These are phyloP conservation scores for Vanessa atalanta DNA, from an alignment of 1,140 invertebrate genomes.

Conservation along the genomic window DNA sequence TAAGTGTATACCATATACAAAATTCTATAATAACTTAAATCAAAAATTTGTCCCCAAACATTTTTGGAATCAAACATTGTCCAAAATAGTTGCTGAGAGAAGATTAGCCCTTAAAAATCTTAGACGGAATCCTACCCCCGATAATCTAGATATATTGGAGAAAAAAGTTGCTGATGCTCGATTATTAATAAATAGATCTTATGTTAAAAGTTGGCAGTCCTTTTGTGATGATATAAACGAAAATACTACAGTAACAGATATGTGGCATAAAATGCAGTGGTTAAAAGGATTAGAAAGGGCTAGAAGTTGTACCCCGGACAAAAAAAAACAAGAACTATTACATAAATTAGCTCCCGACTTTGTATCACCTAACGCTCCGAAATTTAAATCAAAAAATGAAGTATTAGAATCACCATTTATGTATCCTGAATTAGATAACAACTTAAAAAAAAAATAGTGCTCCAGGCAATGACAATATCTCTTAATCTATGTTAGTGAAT, in stretches of 20 bases:
- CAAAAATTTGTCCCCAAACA: constrained; percentile 23
- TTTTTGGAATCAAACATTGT: constrained; percentile 28
- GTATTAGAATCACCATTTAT: constrained; percentile 33
- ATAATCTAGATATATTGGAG: constrained; percentile 15
- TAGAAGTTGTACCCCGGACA: constrained; percentile 9
- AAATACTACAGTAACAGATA: constrained; percentile 7
- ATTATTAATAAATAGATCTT: constrained; percentile 14
- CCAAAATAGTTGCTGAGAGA: constrained; percentile 22
- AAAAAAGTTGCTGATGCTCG: constrained; percentile 16
- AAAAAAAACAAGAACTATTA: constrained; percentile 18
- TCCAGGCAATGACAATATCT: constrained; percentile 44
- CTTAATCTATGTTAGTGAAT: constrained; percentile 48
- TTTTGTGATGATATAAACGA: constrained; percentile 26
- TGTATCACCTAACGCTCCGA: background rate
- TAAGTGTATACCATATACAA: constrained; percentile 10
- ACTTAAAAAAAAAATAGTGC: constrained; percentile 45
- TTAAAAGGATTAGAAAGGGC: constrained; percentile 11
- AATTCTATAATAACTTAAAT: constrained; percentile 6
- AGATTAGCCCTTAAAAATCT: constrained; percentile 26
- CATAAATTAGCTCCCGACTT: constrained; percentile 10
- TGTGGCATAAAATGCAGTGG: constrained; percentile 30
- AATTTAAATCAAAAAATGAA: constrained; percentile 24
- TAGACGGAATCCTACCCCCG: constrained; percentile 21
- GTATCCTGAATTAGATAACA: constrained; percentile 38
- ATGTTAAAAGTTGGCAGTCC: constrained; percentile 12